Conservation (phyloP, 2,113 vertebrate species). For the Vombatus ursinus region DNA sequence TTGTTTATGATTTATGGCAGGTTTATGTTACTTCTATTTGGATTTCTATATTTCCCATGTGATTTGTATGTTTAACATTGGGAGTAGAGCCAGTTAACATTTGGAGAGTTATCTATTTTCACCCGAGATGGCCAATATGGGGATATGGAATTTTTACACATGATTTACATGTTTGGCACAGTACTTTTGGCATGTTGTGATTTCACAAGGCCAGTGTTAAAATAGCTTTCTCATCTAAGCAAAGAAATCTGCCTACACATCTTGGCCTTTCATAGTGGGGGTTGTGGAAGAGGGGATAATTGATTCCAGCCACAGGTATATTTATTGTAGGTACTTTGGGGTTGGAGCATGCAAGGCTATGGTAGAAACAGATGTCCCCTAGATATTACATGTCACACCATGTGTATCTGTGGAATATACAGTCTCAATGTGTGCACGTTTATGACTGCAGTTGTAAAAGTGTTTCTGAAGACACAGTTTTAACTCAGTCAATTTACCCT, state of each 20-base stretch:
- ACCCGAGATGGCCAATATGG: slow-evolving; percentile 82
- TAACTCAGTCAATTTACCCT: slow-evolving; percentile 77
- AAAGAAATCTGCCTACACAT: slow-evolving; percentile 77
- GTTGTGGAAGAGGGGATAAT: slow-evolving; percentile 74
- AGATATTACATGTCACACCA: slow-evolving; percentile 68
- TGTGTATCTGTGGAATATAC: slow-evolving; percentile 76
- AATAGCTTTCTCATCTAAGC: slow-evolving; percentile 80
- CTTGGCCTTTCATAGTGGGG: slow-evolving; percentile 77
- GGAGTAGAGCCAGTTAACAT: neutral
- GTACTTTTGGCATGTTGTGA: slow-evolving; percentile 85
- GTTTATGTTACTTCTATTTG: neutral
- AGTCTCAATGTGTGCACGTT: slow-evolving; percentile 75
- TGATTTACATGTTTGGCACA: slow-evolving; percentile 85
- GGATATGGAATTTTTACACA: slow-evolving; percentile 85
- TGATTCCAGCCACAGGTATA: slow-evolving; percentile 80
- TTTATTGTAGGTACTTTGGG: slow-evolving; percentile 66
- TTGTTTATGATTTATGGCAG: neutral
- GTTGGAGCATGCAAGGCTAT: slow-evolving; percentile 70
- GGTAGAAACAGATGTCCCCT: slow-evolving; percentile 66
- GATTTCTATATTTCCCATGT: neutral
- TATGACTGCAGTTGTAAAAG: slow-evolving; percentile 77
- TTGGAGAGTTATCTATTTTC: slow-evolving; percentile 76
- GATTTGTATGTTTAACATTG: neutral
- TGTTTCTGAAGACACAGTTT: slow-evolving; percentile 79
- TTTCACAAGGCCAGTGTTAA: slow-evolving; percentile 83